Conservation (phyloP, 1,140 invertebrate species). For the Drosophila novamexicana region DNA sequence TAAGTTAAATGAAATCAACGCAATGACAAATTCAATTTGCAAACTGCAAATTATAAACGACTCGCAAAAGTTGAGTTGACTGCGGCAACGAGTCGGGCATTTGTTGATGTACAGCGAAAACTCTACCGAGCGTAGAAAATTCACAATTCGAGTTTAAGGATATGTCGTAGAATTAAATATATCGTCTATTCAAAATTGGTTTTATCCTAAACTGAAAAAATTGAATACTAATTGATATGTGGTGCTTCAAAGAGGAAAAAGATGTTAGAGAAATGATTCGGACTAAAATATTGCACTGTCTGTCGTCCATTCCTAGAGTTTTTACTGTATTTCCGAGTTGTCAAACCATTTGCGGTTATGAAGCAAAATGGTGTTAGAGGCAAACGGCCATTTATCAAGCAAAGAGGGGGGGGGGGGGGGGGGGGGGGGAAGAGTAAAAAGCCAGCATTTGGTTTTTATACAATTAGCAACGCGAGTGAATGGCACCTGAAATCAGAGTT, state of each 20-base stretch:
- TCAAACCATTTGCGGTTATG: too few species aligned
- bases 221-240: too few species aligned
- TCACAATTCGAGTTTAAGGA: too few species aligned
- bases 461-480: slow-evolving; percentile 14
- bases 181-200: too few species aligned
- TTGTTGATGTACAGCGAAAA: background rate
- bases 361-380: too few species aligned
- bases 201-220: too few species aligned
- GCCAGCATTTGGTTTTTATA: slow-evolving; percentile 5
- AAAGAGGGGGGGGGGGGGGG: background rate
- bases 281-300: too few species aligned
- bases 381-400: background rate
- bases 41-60: slow-evolving; percentile 23
- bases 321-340: too few species aligned
- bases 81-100: background rate
- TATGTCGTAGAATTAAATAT: too few species aligned
- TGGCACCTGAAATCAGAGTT: slow-evolving; percentile 30
- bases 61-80: slow-evolving; percentile 1
- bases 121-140: background rate
- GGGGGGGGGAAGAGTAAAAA: background rate
- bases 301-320: too few species aligned
- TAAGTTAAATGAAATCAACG: slow-evolving; percentile 37
- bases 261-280: too few species aligned
- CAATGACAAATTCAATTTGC: slow-evolving; percentile 47
- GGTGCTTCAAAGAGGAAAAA: too few species aligned